These are phyloP conservation scores for Ephydatia muelleri DNA, from an alignment of 37 sponge, comb jelly and placozoan species.

Conservation along the genomic window DNA sequence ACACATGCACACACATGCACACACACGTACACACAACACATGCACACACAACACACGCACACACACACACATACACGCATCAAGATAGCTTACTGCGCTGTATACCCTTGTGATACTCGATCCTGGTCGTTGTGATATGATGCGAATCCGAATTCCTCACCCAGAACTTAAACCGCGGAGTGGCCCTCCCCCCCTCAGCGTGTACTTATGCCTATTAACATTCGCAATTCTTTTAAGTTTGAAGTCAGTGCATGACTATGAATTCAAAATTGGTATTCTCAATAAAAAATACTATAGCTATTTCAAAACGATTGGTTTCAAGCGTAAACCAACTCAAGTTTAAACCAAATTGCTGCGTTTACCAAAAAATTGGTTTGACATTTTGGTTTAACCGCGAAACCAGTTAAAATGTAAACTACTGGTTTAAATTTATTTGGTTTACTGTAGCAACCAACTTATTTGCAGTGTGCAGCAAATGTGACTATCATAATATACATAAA, in stretches of 20 bases:
- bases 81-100: conserved; percentile 1
- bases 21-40: not conserved
- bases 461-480: no score
- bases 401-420: not conserved
- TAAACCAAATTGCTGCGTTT: conserved; percentile 1
- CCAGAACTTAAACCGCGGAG: not conserved
- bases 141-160: not conserved
- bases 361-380: not conserved
- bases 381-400: conserved; percentile 1
- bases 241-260: not conserved
- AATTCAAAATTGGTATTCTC: no score
- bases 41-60: not conserved
- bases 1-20: not conserved
- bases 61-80: not conserved
- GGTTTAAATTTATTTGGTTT: not conserved
- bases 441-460: not conserved
- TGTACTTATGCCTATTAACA: not conserved
- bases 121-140: conserved; percentile 1
- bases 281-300: not conserved
- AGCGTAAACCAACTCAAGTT: conserved; percentile 1
- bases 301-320: not conserved
- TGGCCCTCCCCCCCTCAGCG: not conserved
- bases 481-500: no score
- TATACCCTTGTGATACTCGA: not conserved
- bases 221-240: conserved; percentile 1